These are phyloP conservation scores for Bombus balteatus DNA, from an alignment of 1,140 invertebrate genomes.

Conservation along the genomic window DNA sequence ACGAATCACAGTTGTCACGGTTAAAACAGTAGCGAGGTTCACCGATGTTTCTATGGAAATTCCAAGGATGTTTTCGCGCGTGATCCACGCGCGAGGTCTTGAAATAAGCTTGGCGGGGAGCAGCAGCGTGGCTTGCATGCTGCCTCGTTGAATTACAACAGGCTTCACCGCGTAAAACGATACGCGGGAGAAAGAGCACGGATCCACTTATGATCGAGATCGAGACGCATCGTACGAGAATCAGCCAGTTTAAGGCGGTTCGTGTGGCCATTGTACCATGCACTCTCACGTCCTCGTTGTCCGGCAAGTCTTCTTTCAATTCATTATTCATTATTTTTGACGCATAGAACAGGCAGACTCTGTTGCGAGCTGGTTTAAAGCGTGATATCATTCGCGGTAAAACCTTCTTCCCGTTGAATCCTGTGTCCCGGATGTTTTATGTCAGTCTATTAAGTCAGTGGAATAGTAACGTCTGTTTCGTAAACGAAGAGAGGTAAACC, in stretches of 20 bases:
- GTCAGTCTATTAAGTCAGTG: too few relatives aligned
- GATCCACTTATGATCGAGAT: constrained; percentile 10
- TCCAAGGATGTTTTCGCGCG: constrained; percentile 11
- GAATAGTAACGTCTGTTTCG: too few relatives aligned
- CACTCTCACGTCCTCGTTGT: constrained; percentile 19
- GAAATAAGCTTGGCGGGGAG: constrained; percentile 7
- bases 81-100: constrained; percentile 5
- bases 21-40: neutral
- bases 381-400: neutral
- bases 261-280: constrained; percentile 5
- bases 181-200: constrained; percentile 14
- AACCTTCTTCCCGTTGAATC: neutral
- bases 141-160: constrained; percentile 8
- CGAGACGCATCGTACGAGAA: neutral
- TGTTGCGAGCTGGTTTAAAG: neutral
- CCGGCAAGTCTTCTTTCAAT: constrained; percentile 1
- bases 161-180: constrained; percentile 11
- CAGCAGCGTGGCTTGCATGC: neutral
- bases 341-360: neutral
- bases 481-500: too few relatives aligned
- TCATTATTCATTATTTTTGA: constrained; percentile 28
- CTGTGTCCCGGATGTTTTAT: too few relatives aligned
- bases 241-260: constrained; percentile 41
- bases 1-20: neutral
- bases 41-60: neutral